Evolutionary conservation across 2,797 vertebrate genomes (phyloP), one percentile per base, ranked within the genome.

Genomic region (Halcyon smyrnensis): DNA sequence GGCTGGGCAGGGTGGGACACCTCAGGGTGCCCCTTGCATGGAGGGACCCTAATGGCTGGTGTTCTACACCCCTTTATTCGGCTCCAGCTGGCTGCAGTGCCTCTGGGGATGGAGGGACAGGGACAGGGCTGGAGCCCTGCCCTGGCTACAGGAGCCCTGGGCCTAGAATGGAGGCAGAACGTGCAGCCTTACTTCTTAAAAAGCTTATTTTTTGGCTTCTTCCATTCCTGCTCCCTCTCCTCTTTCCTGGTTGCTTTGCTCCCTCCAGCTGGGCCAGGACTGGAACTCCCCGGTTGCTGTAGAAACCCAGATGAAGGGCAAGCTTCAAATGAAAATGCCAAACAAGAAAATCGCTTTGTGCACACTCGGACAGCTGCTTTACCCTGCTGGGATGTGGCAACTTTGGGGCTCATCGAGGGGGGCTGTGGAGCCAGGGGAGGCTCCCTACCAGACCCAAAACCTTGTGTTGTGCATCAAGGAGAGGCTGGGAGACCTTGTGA

Each of bases 281-380:
- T 3, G 81, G 89, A 95, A 92, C 92, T 70, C 93, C 88, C 93
- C 62, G 6, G 91, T 87, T 97, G 89, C 93, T 87, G 86, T 91
- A 95, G 94, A 96, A 97, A 96, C 95, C 50, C 64, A 57, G 86
- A 88, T 84, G 96, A 95, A 94, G 96, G 94, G 89, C 94, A 71
- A 19, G 34, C 75, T 96, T 95, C 90, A 77, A 85, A 91, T 3
- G 6, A 91, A 90, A 92, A 87, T 1, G 7, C 46, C 87, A 76
- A 90, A 87, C 93, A 67, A 93, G 89, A 93, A 92, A 92, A 76
- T 71, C 80, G 78, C 75, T 95, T 93, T 93, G 95, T 95, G 78
- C 1, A 3, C 0, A 1, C 75, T 75, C 13, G 10, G 78, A 81
- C 25, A 34, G 41, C 28, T 0, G 13, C 78, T 74, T 73, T 68